Percentiles rank a stretch among this genome's conserved stretches.
These are phyloP conservation scores for Phaethon lepturus DNA, from an alignment of 2,113 vertebrate genomes.

Conservation along the genomic window DNA sequence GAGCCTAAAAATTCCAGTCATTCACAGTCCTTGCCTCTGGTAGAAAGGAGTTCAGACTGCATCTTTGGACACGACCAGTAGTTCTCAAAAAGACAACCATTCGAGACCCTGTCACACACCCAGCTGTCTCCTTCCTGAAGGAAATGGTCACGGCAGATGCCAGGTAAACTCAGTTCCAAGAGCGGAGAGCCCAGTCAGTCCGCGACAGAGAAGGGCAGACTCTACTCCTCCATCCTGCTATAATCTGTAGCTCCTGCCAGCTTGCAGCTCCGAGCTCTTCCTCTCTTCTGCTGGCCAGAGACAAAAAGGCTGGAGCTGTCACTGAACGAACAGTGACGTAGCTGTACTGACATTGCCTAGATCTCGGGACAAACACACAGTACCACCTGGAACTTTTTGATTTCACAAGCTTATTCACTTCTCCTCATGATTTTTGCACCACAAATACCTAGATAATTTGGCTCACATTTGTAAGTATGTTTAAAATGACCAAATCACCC, in stretches of 20 bases:
- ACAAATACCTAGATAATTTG: neutral
- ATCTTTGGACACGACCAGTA: neutral
- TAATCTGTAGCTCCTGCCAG: neutral
- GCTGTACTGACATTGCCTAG: neutral
- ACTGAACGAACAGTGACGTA: neutral
- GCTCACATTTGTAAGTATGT: neutral
- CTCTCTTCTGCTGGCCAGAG: neutral
- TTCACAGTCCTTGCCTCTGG: neutral
- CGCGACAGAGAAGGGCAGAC: neutral
- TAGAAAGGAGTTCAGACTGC: neutral
- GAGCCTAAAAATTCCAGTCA: neutral
- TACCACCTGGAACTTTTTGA: neutral
- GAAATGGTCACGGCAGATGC: neutral
- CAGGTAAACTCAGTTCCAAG: neutral
- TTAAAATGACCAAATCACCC: neutral
- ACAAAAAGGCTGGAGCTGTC: neutral
- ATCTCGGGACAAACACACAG: neutral
- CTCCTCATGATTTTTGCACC: neutral
- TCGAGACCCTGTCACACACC: neutral
- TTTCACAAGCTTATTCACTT: neutral
- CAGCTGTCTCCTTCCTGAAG: neutral
- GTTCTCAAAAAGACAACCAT: neutral
- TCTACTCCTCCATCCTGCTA: neutral
- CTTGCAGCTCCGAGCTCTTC: neutral
- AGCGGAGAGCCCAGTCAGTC: neutral